Base-by-base conservation (phyloP, 23 tunicate genomes). In the Halocynthia aurantium region DNA sequence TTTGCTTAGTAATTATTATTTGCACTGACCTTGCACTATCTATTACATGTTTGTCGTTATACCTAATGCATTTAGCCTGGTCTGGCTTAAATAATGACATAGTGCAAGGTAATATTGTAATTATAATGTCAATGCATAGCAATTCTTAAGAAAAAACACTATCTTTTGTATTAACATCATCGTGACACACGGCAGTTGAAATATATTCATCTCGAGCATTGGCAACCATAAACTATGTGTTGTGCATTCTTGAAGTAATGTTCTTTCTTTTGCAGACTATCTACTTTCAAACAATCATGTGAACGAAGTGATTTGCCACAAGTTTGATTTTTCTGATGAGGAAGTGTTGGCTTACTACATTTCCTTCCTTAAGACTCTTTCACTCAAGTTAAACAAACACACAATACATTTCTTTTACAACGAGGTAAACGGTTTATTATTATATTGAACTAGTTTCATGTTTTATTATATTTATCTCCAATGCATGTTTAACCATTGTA, bases 311-410 rank as follows among this genome's bases (percentile, higher is more conserved):
- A 85, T 96, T 63, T 85, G 92, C 77, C 91, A 91, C 60, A 96
- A 89, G 67, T 96, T 86, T 91, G 99, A 96, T 63, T 96, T 96
- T 56, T 91, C 95, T 52, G 99, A 96, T 83, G 99, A 96, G 76
- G 99, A 96, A 74, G 96, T 96, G 0, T 78, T 96, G 93, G 99
- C 99, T 12, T 96, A 96, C 54, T 96, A 96, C 78, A 96, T 96
- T 51, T 96, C 99, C 8, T 96, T 96, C 58, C 81, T 96, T 21
- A 96, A 96, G 76, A 96, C 99, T 9, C 69, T 96, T 50, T 96
- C 99, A 7, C 81, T 96, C 8, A 78, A 90, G 17, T 84, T 96
- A 12, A 91, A 96, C 57, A 67, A 82, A 51, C 95, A 96, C 81
- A 96, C 99, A 55, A 91, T 96, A 8, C 96, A 96, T 80, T 96